Percentiles rank a stretch among this genome's conserved stretches.
phyloP scores from a whole-genome alignment of 2,797 vertebrate species.

The Pantherophis alleghaniensis region DNA sequence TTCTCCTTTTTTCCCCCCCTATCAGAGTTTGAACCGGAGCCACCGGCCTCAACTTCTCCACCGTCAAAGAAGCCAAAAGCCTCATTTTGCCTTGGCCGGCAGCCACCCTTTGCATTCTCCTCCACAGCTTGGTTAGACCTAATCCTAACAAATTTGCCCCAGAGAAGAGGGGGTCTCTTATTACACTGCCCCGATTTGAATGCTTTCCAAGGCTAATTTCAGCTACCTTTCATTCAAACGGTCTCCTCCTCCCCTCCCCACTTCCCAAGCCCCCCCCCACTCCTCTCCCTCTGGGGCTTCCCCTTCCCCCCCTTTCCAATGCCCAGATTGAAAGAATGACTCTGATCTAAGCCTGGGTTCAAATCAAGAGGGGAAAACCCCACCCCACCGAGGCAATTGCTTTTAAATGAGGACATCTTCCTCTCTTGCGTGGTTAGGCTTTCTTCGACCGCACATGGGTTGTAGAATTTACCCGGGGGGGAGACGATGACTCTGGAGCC shows the following conservation, averaged over 20 bases:
- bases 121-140: constrained; percentile 71
- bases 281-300: background rate
- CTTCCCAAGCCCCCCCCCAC: background rate
- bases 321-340: constrained; percentile 21
- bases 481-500: constrained; percentile 39
- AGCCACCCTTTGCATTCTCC: constrained; percentile 63
- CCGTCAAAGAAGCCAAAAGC: constrained; percentile 64
- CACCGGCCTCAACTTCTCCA: constrained; percentile 66
- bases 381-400: constrained; percentile 30
- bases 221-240: constrained; percentile 53
- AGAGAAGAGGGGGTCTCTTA: constrained; percentile 68
- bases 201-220: constrained; percentile 70
- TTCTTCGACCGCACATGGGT: constrained; percentile 32
- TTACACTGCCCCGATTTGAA: constrained; percentile 70
- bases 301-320: too few relatives aligned
- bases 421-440: constrained; percentile 23
- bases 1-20: background rate
- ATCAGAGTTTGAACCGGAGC: constrained; percentile 70
- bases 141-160: constrained; percentile 73
- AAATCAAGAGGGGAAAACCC: background rate
- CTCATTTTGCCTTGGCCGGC: constrained; percentile 64
- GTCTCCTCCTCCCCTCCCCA: constrained; percentile 5
- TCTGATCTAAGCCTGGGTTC: background rate
- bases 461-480: constrained; percentile 43
- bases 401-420: constrained; percentile 69